Base-by-base conservation (phyloP, 2,888 invertebrate genomes). In the Hanleya hanleyi region DNA sequence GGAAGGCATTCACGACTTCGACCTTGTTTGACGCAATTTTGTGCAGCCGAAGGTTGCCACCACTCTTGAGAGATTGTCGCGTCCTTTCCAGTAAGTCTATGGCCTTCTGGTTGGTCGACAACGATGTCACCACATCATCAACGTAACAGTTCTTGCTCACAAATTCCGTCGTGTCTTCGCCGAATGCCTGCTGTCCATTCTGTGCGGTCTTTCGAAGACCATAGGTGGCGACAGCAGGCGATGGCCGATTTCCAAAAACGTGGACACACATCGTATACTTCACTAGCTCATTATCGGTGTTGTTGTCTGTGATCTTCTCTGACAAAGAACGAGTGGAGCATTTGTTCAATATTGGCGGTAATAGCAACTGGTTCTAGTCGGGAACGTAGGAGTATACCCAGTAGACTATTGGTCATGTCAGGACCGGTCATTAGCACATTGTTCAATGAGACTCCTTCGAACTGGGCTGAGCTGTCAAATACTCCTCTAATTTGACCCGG, bases 11-110 rank as follows among this genome's bases (percentile, higher is more conserved):
- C 72, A 82, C 64, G 15, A 81, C 77, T 22, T 73, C 68, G 22
- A 64, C 47, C 22, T 32, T 64, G 70, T 82, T 81, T 4, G 80
- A 80, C 1, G 78, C 77, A 22, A 81, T 76, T 51, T 81, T 83
- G 67, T 82, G 79, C 0, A 83, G 69, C 12, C 74, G 62, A 5
- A 81, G 36, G 22, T 76, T 77, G 1, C 77, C 82, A 35, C 64
- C 57, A 15, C n/a, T 7, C 12, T 37, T 41, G 12, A 77, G 41
- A 9, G 71, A 74, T n/a, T 68, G n/a, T 35, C 76, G 76, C 15
- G 78, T 81, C 1, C 73, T 67, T 41, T 69, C 71, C 66, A 81
- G 36, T 12, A 81, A 62, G 36, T 72, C 62, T 9, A 74, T 49
- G 1, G 78, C 79, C 36, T 74, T 22, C 15, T 74, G 68, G 4